Percentiles rank a stretch among this genome's conserved stretches.
phyloP scores from a whole-genome alignment of 2,797 vertebrate species.

The Vespertilio murinus region DNA sequence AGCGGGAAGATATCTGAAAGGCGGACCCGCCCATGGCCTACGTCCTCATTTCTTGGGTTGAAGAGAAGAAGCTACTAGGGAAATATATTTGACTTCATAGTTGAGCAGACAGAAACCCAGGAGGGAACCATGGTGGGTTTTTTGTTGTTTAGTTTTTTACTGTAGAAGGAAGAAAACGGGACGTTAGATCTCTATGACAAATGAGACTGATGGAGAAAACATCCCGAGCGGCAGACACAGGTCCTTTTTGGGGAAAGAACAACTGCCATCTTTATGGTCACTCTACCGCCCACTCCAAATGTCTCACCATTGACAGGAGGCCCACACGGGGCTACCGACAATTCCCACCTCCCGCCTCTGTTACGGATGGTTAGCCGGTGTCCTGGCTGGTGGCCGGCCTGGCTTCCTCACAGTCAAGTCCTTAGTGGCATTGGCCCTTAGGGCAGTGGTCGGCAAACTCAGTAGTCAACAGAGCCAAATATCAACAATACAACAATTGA shows the following conservation, averaged over 20 bases:
- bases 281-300: background rate
- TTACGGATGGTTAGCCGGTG: rapidly evolving
- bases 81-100: background rate
- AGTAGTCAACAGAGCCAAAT: too few species aligned
- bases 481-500: too few species aligned
- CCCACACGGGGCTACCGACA: background rate
- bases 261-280: background rate
- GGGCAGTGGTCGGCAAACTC: too few species aligned
- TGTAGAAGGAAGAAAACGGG: background rate
- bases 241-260: background rate
- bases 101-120: background rate
- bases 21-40: background rate
- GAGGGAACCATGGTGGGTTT: background rate
- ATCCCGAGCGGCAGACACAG: background rate
- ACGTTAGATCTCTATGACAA: background rate
- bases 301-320: background rate
- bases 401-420: background rate
- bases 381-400: background rate
- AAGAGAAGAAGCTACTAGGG: background rate
- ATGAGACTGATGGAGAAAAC: background rate
- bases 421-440: rapidly evolving
- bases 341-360: background rate
- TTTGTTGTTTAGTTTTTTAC: too few species aligned
- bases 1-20: background rate
- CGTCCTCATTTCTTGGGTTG: background rate